Evolutionary conservation across 2,797 vertebrate genomes (phyloP), one percentile per base, ranked within the genome.

Genomic region (Cyprinella venusta): DNA sequence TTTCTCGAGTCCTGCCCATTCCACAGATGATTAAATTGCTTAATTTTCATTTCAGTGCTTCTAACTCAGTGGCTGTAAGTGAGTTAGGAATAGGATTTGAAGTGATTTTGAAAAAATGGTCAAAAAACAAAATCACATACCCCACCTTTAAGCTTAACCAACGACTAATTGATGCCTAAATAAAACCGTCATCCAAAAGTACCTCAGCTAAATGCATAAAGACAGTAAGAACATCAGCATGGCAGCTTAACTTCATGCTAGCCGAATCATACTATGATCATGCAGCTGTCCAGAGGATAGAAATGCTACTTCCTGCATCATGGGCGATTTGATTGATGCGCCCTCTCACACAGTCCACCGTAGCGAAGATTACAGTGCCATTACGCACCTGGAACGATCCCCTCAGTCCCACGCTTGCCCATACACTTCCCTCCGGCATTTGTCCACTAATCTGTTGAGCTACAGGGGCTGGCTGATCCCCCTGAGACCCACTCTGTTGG

Each of bases 251-350:
- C 38, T 2, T 33, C 26, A 63, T 50, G 64, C 68, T 65, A n/a
- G 18, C 5, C n/a, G n/a, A n/a, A n/a, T n/a, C n/a, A n/a, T n/a
- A n/a, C n/a, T n/a, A n/a, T 26, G 6, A 38, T 86, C 21, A 96
- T 36, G 93, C 95, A 67, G 94, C 95, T 90, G 96, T 94, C 96
- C 97, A 97, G 56, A 97, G 89, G 83, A 97, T 89, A 48, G 95
- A 96, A 85, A 96, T 88, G 54, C 92, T 93, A 40, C 95, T 97
- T 89, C 95, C 96, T 40, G 92, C 89, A 75, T 96, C 93, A 75
- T 94, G 94, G 87, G 95, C 91, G 84, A 98, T 95, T 89, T 97
- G 95, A 90, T 96, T 97, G 91, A 97, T 92, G 52, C 96, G 94
- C 80, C 96, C 96, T 2, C 95, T 95, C 1, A 97, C 92, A 8